Evolutionary conservation across 2,797 vertebrate genomes (phyloP).

Genomic region (Simalia tracyae): DNA sequence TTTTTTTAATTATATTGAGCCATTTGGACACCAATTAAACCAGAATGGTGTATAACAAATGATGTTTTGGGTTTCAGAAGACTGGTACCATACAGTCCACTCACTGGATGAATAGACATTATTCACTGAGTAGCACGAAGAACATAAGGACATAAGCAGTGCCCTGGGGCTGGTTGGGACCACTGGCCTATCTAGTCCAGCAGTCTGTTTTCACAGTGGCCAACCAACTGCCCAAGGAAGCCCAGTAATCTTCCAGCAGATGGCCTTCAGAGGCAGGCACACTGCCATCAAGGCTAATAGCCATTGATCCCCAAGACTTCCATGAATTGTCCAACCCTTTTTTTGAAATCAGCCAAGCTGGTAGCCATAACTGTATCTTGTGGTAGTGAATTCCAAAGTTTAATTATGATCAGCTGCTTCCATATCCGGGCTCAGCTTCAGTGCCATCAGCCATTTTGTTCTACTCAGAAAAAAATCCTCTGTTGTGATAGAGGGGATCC

Average conservation of each 20-base stretch:
- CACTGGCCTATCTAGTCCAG: background rate
- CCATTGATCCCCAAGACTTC: background rate
- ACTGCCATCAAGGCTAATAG: background rate
- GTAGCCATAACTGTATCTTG: background rate
- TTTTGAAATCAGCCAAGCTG: background rate
- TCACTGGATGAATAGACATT: background rate
- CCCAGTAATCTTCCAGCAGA: background rate
- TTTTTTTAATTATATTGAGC: background rate
- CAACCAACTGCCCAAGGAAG: background rate
- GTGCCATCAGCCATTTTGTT: background rate
- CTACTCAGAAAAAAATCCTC: background rate
- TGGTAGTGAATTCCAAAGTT: background rate
- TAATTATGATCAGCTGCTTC: background rate
- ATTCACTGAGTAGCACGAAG: background rate
- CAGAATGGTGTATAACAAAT: background rate
- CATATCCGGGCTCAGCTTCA: background rate
- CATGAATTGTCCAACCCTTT: background rate
- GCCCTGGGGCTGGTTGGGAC: background rate
- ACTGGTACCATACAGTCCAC: background rate
- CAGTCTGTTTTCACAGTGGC: background rate
- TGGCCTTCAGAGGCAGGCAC: background rate
- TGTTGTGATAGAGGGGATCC: background rate
- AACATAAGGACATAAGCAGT: background rate
- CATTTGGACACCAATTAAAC: background rate
- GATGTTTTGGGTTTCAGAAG: background rate